These are phyloP conservation scores for Atherix ibis DNA, from an alignment of 2,888 invertebrate species.

Conservation along the genomic window DNA sequence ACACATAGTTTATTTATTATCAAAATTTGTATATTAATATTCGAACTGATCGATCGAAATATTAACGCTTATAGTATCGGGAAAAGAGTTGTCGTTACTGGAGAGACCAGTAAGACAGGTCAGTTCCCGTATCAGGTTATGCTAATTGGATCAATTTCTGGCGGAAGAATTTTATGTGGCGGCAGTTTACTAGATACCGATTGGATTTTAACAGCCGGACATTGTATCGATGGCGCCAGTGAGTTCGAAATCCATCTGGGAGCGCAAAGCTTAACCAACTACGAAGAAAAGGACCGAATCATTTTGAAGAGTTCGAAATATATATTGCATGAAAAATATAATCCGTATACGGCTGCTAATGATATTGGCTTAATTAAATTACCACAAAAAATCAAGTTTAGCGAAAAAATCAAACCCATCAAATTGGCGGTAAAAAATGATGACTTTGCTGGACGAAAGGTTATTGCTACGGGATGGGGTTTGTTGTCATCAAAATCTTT, in stretches of 20 bases:
- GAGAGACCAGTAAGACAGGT: conserved; percentile 23
- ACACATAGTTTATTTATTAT: too few relatives aligned
- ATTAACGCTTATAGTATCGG: too few relatives aligned
- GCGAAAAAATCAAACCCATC: conserved; percentile 24
- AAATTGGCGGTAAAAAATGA: conserved; percentile 17
- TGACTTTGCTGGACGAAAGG: conserved; percentile 20
- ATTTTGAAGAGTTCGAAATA: conserved; percentile 23
- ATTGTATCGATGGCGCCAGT: conserved; percentile 26
- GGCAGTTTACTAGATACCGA: conserved; percentile 26
- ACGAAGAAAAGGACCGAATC: conserved; percentile 19
- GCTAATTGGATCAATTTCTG: conserved; percentile 26
- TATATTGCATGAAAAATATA: conserved; percentile 25
- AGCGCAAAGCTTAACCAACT: conserved; percentile 22
- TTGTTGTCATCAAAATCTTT: conserved; percentile 9
- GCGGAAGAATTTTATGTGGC: conserved; percentile 26
- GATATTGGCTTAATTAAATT: conserved; percentile 28
- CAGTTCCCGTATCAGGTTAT: conserved; percentile 29
- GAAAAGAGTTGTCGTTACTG: too few relatives aligned
- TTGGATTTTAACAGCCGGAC: conserved; percentile 30
- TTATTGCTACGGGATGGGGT: conserved; percentile 31
- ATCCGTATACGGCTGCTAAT: conserved; percentile 23
- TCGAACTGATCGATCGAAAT: too few relatives aligned
- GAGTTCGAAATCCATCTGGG: conserved; percentile 29
- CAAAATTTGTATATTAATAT: too few relatives aligned
- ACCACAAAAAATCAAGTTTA: conserved; percentile 20